Evolutionary conservation across 2,113 vertebrate genomes (phyloP), one percentile per base, ranked within the genome.

Genomic region (Casuarius casuarius): DNA sequence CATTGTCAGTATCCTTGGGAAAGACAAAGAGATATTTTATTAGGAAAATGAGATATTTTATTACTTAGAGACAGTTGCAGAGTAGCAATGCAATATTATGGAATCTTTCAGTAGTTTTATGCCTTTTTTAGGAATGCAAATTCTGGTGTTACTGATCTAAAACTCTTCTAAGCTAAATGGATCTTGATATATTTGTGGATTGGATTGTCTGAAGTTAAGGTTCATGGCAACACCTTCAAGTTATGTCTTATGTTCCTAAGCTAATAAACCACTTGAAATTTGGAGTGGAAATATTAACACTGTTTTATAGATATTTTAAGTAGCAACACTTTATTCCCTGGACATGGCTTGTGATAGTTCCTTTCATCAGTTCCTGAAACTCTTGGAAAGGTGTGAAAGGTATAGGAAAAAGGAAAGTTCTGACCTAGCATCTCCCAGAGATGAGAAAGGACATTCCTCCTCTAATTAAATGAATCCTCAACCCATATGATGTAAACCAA

Each of bases 391-490:
- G 81, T 96, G 81, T 95, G 89, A 95, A 94, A 94, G 1, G 0
- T 22, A 22, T 48, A 84, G 87, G 63, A 91, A 94, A 92, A 84
- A 63, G 19, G 5, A 48, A 87, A 87, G 65, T 54, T 91, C 76
- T 92, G 93, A 93, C 85, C 86, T 91, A 58, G 35, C 25, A 28
- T 76, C 29, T 90, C 82, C 70, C 5, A 87, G 92, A 92, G 81
- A 87, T 52, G 67, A 87, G 51, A 95, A 19, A 63, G 51, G 66
- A 90, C 38, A 54, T 82, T 87, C 33, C 84, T 91, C 20, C 12
- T 82, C 82, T 96, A 95, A 96, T 96, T 97, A 97, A 96, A 84
- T 68, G 76, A 72, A 77, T 82, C 31, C 59, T 90, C 66, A 71
- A 70, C 26, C 84, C 38, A 80, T 80, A 90, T 40, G 49, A 93